A percentile compares a stretch with the other conserved stretches of the same genome.
Conservation (phyloP, 2,888 invertebrate species). For the Conomelus anceps region DNA sequence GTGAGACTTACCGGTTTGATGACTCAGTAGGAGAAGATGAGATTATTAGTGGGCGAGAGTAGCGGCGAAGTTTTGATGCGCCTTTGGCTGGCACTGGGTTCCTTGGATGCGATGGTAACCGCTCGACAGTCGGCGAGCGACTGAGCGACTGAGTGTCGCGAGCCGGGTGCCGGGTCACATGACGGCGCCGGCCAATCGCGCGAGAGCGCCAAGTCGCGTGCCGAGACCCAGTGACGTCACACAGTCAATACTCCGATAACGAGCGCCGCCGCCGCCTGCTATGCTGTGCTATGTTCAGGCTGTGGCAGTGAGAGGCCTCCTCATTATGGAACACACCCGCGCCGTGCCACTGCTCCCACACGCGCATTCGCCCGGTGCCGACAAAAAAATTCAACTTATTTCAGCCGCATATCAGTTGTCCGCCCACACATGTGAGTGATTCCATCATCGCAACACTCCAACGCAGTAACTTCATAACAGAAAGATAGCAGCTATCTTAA, state of each 20-base stretch:
- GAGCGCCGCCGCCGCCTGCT: background rate
- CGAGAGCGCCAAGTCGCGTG: background rate
- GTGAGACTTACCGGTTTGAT: background rate
- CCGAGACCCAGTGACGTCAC: conserved; percentile 5
- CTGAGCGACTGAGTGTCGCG: conserved; percentile 4
- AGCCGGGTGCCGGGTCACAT: conserved; percentile 4
- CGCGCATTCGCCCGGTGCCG: background rate
- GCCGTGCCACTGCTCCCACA: too few relatives aligned
- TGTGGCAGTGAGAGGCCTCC: background rate
- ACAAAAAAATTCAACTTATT: background rate
- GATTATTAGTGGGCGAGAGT: background rate
- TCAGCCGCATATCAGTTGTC: background rate
- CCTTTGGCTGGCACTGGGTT: background rate
- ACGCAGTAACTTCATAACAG: background rate
- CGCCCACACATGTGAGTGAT: background rate
- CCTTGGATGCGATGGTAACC: background rate
- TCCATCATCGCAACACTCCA: background rate
- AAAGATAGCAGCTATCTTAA: background rate
- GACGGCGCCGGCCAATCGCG: background rate
- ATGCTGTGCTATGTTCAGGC: background rate
- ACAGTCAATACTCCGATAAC: conserved; percentile 14
- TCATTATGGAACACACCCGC: conserved; percentile 11
- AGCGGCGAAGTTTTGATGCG: background rate
- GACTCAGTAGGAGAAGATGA: background rate
- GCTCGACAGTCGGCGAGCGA: conserved; percentile 9